Percentiles rank a stretch among this genome's conserved stretches.
These are phyloP conservation scores for Willowsia nigromaculata DNA, from an alignment of 2,888 invertebrate species.

Conservation along the genomic window DNA sequence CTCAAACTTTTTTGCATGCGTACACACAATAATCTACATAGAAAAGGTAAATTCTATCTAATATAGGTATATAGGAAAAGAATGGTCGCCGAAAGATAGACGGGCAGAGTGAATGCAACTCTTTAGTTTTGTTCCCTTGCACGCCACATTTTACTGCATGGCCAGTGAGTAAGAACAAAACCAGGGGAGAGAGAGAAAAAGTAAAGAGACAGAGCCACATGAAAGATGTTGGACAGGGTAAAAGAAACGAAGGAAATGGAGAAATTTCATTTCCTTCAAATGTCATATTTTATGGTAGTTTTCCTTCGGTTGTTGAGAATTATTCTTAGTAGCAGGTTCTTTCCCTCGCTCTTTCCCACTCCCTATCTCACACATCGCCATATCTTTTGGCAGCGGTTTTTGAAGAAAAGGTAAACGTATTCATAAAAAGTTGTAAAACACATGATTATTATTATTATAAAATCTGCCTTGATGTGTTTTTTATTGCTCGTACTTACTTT, in stretches of 20 bases:
- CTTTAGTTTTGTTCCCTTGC: not conserved
- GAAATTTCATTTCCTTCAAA: conserved; percentile 68
- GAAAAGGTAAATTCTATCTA: too few species aligned
- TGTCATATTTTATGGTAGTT: conserved; percentile 68
- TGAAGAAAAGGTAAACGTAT: not conserved
- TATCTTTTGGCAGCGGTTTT: conserved; percentile 14
- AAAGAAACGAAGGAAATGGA: conserved; percentile 41
- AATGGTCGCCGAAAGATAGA: not conserved
- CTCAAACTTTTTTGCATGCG: conserved; percentile 19
- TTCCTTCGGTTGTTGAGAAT: conserved; percentile 42
- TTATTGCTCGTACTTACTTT: not conserved
- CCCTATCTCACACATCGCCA: not conserved
- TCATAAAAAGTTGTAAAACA: not conserved
- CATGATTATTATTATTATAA: conserved; percentile 36
- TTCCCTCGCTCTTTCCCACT: not conserved
- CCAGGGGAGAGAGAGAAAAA: not conserved
- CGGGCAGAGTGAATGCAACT: not conserved
- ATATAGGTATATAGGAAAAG: not conserved
- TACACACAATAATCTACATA: too few species aligned
- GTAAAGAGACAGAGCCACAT: not conserved
- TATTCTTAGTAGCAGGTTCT: conserved; percentile 17
- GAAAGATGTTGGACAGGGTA: conserved; percentile 24
- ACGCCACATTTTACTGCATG: conserved; percentile 12
- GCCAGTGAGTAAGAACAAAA: conserved; percentile 54
- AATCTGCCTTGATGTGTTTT: conserved; percentile 12